A percentile compares a stretch with the other conserved stretches of the same genome.
phyloP scores from a whole-genome alignment of 1,140 invertebrate species.

The Orchestia grillus region DNA sequence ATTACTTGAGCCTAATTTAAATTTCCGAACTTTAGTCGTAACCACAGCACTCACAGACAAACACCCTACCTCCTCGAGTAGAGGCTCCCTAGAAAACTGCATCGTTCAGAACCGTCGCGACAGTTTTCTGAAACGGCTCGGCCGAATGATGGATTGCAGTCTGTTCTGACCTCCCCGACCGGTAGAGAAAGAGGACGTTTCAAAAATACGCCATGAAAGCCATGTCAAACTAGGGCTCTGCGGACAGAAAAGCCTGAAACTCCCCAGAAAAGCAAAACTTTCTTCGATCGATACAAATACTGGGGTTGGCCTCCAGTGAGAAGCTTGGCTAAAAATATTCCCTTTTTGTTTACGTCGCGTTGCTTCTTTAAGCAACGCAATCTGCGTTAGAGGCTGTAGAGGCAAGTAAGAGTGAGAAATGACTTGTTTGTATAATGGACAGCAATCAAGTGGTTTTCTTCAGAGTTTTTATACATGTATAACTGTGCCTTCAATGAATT shows the following conservation, averaged over 20 bases:
- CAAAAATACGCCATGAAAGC: too few relatives aligned
- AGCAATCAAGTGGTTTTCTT: not conserved
- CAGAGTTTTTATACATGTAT: too few relatives aligned
- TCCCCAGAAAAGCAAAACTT: not conserved
- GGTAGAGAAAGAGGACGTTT: not conserved
- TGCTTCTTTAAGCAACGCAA: not conserved
- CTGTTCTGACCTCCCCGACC: not conserved
- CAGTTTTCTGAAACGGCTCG: not conserved
- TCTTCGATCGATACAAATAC: not conserved
- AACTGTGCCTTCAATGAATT: too few relatives aligned
- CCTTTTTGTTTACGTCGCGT: not conserved
- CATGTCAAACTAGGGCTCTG: too few relatives aligned
- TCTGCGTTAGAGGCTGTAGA: not conserved
- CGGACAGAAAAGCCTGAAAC: too few relatives aligned
- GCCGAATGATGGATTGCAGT: slow-evolving; percentile 2
- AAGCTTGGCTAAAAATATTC: slow-evolving; percentile 14
- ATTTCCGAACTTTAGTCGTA: too few relatives aligned
- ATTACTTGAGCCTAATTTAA: too few relatives aligned
- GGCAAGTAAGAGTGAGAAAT: not conserved
- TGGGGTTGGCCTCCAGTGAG: too few relatives aligned
- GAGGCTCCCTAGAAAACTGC: too few relatives aligned
- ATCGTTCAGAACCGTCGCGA: too few relatives aligned
- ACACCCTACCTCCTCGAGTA: not conserved
- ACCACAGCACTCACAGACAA: not conserved
- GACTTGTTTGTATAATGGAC: not conserved